Evolutionary conservation across 2,888 invertebrate species (phyloP), one percentile per base, ranked within the genome.

Genomic region (Drosophila nr. perissopoda): DNA sequence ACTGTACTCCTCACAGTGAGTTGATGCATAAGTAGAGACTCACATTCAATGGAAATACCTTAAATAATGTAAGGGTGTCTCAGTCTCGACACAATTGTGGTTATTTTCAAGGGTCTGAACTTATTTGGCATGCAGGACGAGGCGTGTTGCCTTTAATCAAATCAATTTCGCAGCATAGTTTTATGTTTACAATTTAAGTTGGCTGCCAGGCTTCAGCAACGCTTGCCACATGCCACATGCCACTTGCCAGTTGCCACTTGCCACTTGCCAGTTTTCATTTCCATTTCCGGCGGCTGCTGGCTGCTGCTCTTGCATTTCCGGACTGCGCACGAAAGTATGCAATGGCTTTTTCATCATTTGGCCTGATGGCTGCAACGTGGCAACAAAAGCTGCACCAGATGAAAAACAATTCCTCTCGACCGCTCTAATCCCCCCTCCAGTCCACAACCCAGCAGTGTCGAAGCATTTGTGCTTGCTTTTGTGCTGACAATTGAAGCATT

Each of bases 161-260:
- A 89, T 88, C 88, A 88, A 88, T 88, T 89, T 88, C 81, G 76
- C 70, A 76, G 83, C 87, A 89, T 88, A 89, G 89, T 88, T 88
- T 88, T 88, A 88, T 89, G 88, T 75, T 79, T 81, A 88, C 88
- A 87, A 83, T 89, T 88, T 87, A 83, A 88, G 84, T 86, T 89
- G 82, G 71, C 65, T 81, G 83, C 70, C 70, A 36, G 63, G 63
- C 54, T 63, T 29, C 51, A 31, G 65, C 68, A 54, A 67, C 38
- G 56, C 49, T 42, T 46, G 46, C 46, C 46, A 46, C 46, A 21
- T 57, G 36, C 57, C 38, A 54, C n/a, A 21, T 57, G 36, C 57
- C 38, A 54, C n/a, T 5, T 57, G 40, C 58, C 33, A 54, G 11
- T 63, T 74, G 51, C 73, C 34, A 42, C 27, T 74, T 72, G 62